Evolutionary conservation across 2,797 vertebrate genomes (phyloP).

Genomic region (Sus cebifrons): DNA sequence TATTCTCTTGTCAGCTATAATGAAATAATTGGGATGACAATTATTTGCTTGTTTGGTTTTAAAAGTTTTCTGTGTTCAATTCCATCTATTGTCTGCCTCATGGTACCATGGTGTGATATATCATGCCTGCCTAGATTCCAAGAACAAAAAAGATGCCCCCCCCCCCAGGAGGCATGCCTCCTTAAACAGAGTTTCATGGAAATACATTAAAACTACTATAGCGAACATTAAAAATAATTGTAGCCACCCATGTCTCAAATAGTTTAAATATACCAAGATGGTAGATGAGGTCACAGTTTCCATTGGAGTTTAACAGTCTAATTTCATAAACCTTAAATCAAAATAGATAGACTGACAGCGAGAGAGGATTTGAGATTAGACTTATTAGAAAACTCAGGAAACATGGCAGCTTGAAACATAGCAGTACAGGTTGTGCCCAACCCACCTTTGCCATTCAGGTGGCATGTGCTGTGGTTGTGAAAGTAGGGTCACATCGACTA

Average conservation of each 20-base stretch:
- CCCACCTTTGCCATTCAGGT: neutral
- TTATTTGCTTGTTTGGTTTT: slow-evolving; percentile 83
- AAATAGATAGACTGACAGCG: neutral
- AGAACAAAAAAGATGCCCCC: neutral
- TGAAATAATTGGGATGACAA: slow-evolving; percentile 83
- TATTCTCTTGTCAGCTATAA: slow-evolving; percentile 77
- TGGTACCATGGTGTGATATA: slow-evolving; percentile 63
- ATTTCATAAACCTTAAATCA: slow-evolving; percentile 24
- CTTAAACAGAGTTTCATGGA: slow-evolving; percentile 48
- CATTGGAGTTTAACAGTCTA: neutral
- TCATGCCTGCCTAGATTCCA: slow-evolving; percentile 51
- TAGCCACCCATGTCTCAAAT: neutral
- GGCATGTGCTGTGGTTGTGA: neutral
- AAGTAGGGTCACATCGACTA: neutral
- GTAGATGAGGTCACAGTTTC: neutral
- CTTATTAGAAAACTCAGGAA: slow-evolving; percentile 10
- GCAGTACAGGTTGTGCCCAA: too few relatives aligned
- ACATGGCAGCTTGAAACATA: neutral
- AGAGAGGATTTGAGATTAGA: neutral
- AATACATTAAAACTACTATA: neutral
- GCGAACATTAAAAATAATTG: slow-evolving; percentile 22
- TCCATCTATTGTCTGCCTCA: slow-evolving; percentile 70
- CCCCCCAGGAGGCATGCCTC: neutral
- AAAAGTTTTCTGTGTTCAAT: slow-evolving; percentile 77
- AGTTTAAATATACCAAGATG: slow-evolving; percentile 1